A percentile compares a stretch with the other conserved stretches of the same genome.
Conservation (phyloP, 2,888 invertebrate genomes). For the Cacoxenus indagator region DNA sequence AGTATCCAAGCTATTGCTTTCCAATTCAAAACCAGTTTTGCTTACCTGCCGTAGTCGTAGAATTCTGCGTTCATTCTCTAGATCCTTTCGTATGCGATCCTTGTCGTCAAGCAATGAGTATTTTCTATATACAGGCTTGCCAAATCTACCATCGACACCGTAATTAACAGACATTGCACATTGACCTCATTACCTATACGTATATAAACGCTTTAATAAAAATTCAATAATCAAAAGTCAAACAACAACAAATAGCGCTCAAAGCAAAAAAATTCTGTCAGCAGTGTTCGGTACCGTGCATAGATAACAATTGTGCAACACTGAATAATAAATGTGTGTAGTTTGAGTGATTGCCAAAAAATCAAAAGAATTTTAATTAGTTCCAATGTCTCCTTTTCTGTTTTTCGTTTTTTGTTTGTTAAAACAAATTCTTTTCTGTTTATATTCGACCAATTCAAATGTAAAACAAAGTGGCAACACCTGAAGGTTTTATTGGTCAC, state of each 20-base stretch:
- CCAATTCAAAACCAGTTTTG: background rate
- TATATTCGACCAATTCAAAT: too few species aligned
- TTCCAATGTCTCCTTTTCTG: too few species aligned
- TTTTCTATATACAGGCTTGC: conserved; percentile 38
- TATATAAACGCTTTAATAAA: background rate
- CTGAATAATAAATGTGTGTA: too few species aligned
- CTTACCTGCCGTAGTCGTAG: conserved; percentile 76
- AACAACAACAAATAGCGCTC: background rate
- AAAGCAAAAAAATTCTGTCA: background rate
- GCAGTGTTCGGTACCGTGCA: background rate
- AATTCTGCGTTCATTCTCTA: conserved; percentile 74
- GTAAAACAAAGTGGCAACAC: too few species aligned
- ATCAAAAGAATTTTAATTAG: too few species aligned
- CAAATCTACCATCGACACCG: conserved; percentile 74
- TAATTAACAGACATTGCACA: conserved; percentile 75
- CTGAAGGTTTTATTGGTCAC: too few species aligned
- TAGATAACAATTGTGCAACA: background rate
- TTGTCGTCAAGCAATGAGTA: conserved; percentile 65
- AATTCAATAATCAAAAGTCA: background rate
- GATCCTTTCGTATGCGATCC: conserved; percentile 73
- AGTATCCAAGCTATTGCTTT: background rate
- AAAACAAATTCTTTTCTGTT: too few species aligned
- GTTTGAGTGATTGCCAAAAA: too few species aligned
- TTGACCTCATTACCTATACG: background rate
- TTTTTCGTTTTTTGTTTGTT: too few species aligned